These are phyloP conservation scores for Amblyjoppa proteus DNA, from an alignment of 2,888 invertebrate species.

Conservation along the genomic window DNA sequence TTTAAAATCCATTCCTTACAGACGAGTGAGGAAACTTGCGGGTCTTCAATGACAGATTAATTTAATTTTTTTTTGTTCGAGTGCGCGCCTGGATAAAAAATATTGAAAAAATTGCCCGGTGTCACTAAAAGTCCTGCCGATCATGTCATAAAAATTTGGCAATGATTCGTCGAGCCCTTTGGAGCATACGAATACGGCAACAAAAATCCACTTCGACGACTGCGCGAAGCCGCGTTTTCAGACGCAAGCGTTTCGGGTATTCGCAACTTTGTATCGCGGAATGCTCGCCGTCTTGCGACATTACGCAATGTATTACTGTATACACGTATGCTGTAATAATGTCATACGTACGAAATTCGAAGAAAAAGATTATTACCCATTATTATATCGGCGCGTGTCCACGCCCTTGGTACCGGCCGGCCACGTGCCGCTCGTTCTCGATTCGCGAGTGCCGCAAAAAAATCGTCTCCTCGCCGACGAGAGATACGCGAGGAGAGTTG, in stretches of 20 bases:
- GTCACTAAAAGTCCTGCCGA: neutral
- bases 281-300: neutral
- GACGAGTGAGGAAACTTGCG: too few species aligned
- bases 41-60: too few species aligned
- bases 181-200: neutral
- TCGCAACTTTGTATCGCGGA: slow-evolving; percentile 14
- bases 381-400: slow-evolving; percentile 62
- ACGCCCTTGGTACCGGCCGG: slow-evolving; percentile 25
- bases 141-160: neutral
- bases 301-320: slow-evolving; percentile 7
- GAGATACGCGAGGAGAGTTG: slow-evolving; percentile 27
- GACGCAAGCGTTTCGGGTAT: slow-evolving; percentile 10
- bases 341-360: slow-evolving; percentile 50
- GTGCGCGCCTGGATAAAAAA: too few species aligned
- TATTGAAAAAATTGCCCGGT: neutral
- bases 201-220: neutral
- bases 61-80: too few species aligned
- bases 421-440: slow-evolving; percentile 58
- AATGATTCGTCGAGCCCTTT: neutral
- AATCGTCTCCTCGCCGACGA: slow-evolving; percentile 38
- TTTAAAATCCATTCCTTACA: too few species aligned
- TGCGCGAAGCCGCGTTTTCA: neutral
- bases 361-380: slow-evolving; percentile 60
- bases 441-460: slow-evolving; percentile 48
- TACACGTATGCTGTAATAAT: slow-evolving; percentile 28